Conservation (phyloP, 2,888 invertebrate species). For the Tetrapedia diversipes region DNA sequence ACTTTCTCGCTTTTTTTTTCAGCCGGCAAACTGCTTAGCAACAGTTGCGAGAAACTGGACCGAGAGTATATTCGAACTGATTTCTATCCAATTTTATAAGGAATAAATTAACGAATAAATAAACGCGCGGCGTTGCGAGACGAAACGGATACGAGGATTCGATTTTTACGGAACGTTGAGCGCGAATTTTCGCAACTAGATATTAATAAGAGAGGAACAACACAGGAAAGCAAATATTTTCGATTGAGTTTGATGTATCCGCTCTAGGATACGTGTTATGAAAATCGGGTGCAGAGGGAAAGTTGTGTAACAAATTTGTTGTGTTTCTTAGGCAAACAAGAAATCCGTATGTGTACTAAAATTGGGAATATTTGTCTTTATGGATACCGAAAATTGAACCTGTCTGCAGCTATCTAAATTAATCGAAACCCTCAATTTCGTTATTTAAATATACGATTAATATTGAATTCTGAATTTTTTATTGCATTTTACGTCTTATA, state of each 20-base stretch:
- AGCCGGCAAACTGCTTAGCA: neutral
- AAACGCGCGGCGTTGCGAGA: too few relatives aligned
- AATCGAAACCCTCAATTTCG: too few relatives aligned
- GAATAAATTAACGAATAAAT: neutral
- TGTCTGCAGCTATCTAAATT: too few relatives aligned
- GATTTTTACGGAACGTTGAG: neutral
- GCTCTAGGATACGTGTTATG: neutral
- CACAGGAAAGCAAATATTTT: neutral
- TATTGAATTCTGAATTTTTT: too few relatives aligned
- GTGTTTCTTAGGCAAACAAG: neutral
- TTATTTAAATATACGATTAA: too few relatives aligned
- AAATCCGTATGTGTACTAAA: neutral
- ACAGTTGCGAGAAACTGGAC: neutral
- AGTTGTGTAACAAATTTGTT: neutral
- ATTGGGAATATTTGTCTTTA: constrained; percentile 13
- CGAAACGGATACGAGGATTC: neutral
- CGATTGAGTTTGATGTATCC: neutral
- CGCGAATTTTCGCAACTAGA: neutral
- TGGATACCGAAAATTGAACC: too few relatives aligned
- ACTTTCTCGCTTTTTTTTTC: neutral
- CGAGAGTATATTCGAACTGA: neutral
- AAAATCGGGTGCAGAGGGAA: neutral
- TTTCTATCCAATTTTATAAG: neutral
- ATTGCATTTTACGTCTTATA: too few relatives aligned
- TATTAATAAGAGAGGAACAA: too few relatives aligned